These are phyloP conservation scores for Agrotis puta DNA, from an alignment of 2,888 invertebrate species.

Conservation along the genomic window DNA sequence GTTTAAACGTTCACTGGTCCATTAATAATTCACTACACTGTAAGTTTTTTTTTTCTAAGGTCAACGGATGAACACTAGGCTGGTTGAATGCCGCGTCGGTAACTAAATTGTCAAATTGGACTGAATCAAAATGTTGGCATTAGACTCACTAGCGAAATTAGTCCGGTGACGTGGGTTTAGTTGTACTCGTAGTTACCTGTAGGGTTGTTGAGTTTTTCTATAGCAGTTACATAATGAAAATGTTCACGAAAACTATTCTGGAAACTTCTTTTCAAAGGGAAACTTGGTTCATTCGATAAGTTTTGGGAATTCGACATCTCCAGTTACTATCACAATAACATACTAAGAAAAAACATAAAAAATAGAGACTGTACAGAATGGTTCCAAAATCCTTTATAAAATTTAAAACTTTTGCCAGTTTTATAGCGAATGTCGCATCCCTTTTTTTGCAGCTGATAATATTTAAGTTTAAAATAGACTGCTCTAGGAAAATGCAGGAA, in stretches of 20 bases:
- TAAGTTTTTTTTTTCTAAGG: constrained; percentile 58
- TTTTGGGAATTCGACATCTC: background rate
- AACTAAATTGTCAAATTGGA: constrained; percentile 86
- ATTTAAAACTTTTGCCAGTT: background rate
- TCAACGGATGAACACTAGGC: constrained; percentile 62
- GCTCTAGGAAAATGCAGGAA: constrained; percentile 12
- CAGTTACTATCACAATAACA: background rate
- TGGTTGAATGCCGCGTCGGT: constrained; percentile 77
- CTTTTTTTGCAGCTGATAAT: background rate
- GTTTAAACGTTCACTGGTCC: constrained; percentile 50
- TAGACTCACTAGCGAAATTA: constrained; percentile 76
- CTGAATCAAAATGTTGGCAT: constrained; percentile 85
- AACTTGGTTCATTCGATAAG: background rate
- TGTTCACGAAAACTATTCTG: constrained; percentile 21
- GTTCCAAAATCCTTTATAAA: background rate
- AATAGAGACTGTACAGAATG: too few species aligned
- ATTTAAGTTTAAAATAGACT: constrained; percentile 18
- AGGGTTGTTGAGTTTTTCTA: constrained; percentile 65
- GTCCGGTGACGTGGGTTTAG: constrained; percentile 76
- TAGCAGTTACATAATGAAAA: constrained; percentile 38
- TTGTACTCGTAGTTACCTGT: constrained; percentile 61
- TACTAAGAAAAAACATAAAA: too few species aligned
- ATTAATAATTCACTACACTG: constrained; percentile 51
- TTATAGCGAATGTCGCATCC: background rate
- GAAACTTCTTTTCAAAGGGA: constrained; percentile 7